These are phyloP conservation scores for Phenganax marumi DNA, from an alignment of 92 coral and sea anemone genomes.

Conservation along the genomic window DNA sequence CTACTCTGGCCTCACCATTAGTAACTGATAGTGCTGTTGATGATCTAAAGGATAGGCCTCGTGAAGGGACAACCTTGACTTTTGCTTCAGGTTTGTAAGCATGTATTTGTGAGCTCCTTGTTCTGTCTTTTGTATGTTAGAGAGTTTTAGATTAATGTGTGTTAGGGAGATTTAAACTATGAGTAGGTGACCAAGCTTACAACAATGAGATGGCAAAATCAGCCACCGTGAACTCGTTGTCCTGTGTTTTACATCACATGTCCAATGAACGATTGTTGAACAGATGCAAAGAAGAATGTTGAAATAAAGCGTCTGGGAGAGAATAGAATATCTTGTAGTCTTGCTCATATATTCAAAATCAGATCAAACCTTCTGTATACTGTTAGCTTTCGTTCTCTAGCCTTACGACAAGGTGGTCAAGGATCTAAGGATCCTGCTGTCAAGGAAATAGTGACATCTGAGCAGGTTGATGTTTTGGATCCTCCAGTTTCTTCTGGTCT, in stretches of 20 bases:
- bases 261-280: too few species aligned
- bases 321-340: too few species aligned
- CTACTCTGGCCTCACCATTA: conserved; percentile 86
- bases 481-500: conserved; percentile 14
- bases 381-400: conserved; percentile 33
- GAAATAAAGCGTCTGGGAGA: too few species aligned
- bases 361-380: too few species aligned
- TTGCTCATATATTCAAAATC: too few species aligned
- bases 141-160: too few species aligned
- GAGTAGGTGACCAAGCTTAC: too few species aligned
- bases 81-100: conserved; percentile 83
- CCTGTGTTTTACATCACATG: too few species aligned
- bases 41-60: conserved; percentile 61
- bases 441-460: conserved; percentile 61
- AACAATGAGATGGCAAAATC: neutral
- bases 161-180: too few species aligned
- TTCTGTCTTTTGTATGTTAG: too few species aligned
- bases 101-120: neutral
- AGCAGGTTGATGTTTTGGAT: conserved; percentile 10
- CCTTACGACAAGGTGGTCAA: conserved; percentile 79
- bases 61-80: conserved; percentile 87
- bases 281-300: too few species aligned
- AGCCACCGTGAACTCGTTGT: neutral
- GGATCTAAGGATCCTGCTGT: conserved; percentile 10
- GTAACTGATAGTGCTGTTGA: conserved; percentile 66